These are phyloP conservation scores for Meloidogyne exigua DNA, from an alignment of 1,140 invertebrate species.

Conservation along the genomic window DNA sequence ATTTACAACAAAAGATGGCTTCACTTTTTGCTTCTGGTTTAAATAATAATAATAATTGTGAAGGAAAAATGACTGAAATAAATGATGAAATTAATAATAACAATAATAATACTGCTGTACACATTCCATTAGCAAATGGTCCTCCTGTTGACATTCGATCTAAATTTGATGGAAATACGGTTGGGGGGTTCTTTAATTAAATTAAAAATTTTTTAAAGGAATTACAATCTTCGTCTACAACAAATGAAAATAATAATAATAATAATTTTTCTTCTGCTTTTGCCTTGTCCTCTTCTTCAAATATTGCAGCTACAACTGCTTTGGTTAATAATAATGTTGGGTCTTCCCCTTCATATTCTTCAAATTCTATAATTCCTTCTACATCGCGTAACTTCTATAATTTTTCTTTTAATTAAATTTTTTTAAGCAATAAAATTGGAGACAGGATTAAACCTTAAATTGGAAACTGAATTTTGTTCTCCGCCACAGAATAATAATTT, in stretches of 20 bases:
- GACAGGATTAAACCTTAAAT: not conserved
- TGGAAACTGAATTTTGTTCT: not conserved
- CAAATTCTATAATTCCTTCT: not conserved
- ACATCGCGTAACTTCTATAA: not conserved
- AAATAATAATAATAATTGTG: not conserved
- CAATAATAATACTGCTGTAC: not conserved
- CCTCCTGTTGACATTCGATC: constrained; percentile 47
- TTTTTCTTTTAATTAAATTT: constrained; percentile 1
- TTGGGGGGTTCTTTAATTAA: not conserved
- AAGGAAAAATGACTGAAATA: not conserved
- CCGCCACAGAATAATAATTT: not conserved
- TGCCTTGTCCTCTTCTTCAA: not conserved
- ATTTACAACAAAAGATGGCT: constrained; percentile 10
- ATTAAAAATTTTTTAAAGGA: not conserved
- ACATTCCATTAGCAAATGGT: constrained; percentile 37
- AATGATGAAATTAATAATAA: constrained; percentile 1
- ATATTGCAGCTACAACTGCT: not conserved
- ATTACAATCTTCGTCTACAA: not conserved
- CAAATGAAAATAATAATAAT: not conserved
- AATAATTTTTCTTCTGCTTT: constrained; percentile 7
- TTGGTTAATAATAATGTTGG: not conserved
- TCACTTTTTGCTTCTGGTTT: constrained; percentile 4
- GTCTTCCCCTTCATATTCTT: not conserved
- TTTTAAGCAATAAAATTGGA: constrained; percentile 10
- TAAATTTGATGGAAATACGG: constrained; percentile 34